phyloP scores from a whole-genome alignment of 2,797 vertebrate species.

The Perodicticus potto region DNA sequence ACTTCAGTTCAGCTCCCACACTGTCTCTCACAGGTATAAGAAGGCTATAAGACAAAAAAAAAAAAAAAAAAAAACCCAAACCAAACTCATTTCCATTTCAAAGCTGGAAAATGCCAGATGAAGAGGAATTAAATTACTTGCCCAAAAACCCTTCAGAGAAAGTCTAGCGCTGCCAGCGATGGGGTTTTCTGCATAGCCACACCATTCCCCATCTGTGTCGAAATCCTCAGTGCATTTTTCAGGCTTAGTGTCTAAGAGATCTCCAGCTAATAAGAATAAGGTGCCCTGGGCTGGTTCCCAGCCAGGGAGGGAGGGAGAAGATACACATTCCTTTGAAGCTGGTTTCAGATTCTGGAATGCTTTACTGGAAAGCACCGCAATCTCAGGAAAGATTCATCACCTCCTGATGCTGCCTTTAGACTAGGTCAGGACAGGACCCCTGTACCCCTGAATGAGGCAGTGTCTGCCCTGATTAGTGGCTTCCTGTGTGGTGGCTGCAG shows the following conservation, averaged over 20 bases:
- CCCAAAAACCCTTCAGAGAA: conserved; percentile 61
- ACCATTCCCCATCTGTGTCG: conserved; percentile 67
- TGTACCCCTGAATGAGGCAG: conserved; percentile 43
- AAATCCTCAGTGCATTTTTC: conserved; percentile 71
- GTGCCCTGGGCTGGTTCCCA: conserved; percentile 72
- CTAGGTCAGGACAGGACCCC: conserved; percentile 61
- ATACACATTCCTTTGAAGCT: conserved; percentile 78
- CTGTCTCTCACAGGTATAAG: background rate
- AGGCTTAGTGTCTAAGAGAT: conserved; percentile 63
- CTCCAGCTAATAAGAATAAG: conserved; percentile 74
- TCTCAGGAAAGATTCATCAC: conserved; percentile 81
- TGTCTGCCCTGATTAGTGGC: conserved; percentile 62
- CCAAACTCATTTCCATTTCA: conserved; percentile 42
- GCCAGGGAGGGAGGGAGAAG: conserved; percentile 63
- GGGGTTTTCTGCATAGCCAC: conserved; percentile 49
- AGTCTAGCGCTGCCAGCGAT: conserved; percentile 53
- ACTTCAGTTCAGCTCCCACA: background rate
- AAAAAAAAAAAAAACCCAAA: background rate
- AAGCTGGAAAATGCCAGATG: conserved; percentile 57
- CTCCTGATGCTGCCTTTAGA: conserved; percentile 45
- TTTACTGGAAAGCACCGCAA: conserved; percentile 80
- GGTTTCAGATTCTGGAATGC: conserved; percentile 78
- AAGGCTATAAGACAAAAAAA: background rate
- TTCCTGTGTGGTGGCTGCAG: conserved; percentile 59
- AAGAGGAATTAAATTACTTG: conserved; percentile 72